Conservation (phyloP, 2,888 invertebrate species). For the Cremastobaeus sp. region DNA sequence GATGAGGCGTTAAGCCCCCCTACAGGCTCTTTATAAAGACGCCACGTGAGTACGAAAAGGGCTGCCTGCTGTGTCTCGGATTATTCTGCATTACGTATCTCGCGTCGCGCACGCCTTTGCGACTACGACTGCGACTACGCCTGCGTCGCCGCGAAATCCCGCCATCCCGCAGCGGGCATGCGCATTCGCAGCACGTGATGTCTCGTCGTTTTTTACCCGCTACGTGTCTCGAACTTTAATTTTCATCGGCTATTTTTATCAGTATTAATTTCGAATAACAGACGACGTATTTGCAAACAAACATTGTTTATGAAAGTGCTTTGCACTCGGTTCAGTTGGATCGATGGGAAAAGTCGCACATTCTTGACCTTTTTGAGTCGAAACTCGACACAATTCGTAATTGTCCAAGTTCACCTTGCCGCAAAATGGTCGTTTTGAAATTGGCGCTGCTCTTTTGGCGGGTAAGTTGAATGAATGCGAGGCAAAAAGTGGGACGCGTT, state of each 20-base stretch:
- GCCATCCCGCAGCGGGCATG: conserved; percentile 60
- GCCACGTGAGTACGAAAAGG: conserved; percentile 65
- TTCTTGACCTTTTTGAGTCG: neutral
- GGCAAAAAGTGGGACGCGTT: conserved; percentile 59
- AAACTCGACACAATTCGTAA: too few relatives aligned
- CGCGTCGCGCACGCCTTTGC: conserved; percentile 49
- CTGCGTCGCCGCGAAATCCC: conserved; percentile 50
- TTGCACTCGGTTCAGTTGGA: too few relatives aligned
- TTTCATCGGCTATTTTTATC: conserved; percentile 14
- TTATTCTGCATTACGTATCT: conserved; percentile 68
- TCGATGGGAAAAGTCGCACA: too few relatives aligned
- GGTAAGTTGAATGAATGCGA: conserved; percentile 32
- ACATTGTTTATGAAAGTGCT: too few relatives aligned
- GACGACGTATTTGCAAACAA: too few relatives aligned
- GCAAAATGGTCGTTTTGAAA: conserved; percentile 18
- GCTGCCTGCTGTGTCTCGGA: conserved; percentile 70
- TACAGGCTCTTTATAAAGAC: conserved; percentile 60
- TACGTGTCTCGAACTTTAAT: conserved; percentile 41
- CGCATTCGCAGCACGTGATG: conserved; percentile 64
- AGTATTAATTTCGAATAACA: neutral
- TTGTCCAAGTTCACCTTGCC: too few relatives aligned
- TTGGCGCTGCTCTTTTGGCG: conserved; percentile 53
- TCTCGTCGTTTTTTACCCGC: conserved; percentile 60
- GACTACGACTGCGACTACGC: conserved; percentile 61
- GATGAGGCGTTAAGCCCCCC: conserved; percentile 68